Base-by-base conservation (phyloP, 2,888 invertebrate genomes). In the Drosophila kanekoi region DNA sequence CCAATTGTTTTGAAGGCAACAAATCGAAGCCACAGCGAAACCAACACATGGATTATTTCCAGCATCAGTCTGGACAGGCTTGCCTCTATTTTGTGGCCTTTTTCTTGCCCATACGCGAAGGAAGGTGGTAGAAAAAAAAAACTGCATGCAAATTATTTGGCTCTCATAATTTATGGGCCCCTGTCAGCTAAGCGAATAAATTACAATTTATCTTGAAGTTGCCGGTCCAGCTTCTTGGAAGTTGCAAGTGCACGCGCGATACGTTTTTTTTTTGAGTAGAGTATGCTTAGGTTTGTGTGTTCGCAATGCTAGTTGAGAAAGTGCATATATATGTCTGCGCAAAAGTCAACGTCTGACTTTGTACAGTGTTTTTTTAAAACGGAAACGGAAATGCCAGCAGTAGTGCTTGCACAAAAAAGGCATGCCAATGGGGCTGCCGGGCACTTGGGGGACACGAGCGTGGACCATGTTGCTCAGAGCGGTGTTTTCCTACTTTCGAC, bases 131-230 rank as follows among this genome's bases (percentile, higher is more conserved):
- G 18, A 68, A 67, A 77, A 78, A 81, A 81, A 78, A 84, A 81
- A 70, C 47, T 72, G 82, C 81, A 84, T 81, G 89, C 87, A 88
- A 88, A 88, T 83, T 70, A 83, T 83, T 88, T 76, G 84, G 51
- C 77, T 56, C 84, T 74, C 77, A 87, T 87, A 85, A 85, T 87
- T 87, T 83, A 87, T 84, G 79, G 58, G 49, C 65, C 54, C 59
- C 51, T 41, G 35, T 52, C 73, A 77, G 45, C 58, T 53, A 62
- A 58, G 80, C 74, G 83, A 75, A 85, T 77, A 86, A 86, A 80
- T 84, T 88, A 75, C 69, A 69, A 86, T 88, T 77, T 86, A 79
- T 83, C 75, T 75, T 65, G 44, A 52, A 68, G 41, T 40, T 28
- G 40, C 23, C 44, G 38, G 28, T 40, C 9, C 28, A 33, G 28